Evolutionary conservation across 2,888 invertebrate species (phyloP), one percentile per base, ranked within the genome.

Genomic region (Gymnosoma rotundatum): DNA sequence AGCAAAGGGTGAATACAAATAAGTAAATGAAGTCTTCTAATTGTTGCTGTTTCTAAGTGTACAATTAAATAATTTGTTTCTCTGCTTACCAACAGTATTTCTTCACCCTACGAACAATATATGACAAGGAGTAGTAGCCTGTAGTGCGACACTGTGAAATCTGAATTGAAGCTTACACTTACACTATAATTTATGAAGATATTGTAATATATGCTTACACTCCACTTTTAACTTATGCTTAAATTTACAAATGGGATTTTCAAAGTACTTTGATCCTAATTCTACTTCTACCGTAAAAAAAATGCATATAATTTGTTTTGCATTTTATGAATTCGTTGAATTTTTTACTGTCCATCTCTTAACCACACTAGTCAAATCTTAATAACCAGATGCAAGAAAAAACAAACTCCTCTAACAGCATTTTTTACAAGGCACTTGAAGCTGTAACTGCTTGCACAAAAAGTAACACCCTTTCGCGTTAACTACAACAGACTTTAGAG

Each of bases 21-120:
- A 45, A 48, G 61, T 86, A 89, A 32, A 25, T 25, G 25, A 25
- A 90, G 89, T 89, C 89, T 89, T 89, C 90, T 90, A 90, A 91
- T 91, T 90, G 89, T 88, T 89, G 87, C 86, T 89, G 88, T 88
- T 88, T 87, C 87, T 87, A 89, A 88, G 87, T 86, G 86, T 87
- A 7, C 6, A 32, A 32, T 32, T 87, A 87, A 87, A 87, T 87
- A 88, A 91, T 90, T 90, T 90, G 88, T 89, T 88, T 89, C 89
- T 83, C 83, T 85, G 86, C 86, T 88, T 88, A 88, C 83, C 83
- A 87, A 7, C 25, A 75, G 54, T 36, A 83, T 75, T 80, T 82
- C 21, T 52, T 10, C 20, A 52, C 38, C 58, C 72, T 66, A 66
- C 50, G 38, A 42, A 25, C 50, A 25, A 58, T 7, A 38, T 7